Conservation (phyloP, 2,797 vertebrate genomes). For the Alosa sapidissima region DNA sequence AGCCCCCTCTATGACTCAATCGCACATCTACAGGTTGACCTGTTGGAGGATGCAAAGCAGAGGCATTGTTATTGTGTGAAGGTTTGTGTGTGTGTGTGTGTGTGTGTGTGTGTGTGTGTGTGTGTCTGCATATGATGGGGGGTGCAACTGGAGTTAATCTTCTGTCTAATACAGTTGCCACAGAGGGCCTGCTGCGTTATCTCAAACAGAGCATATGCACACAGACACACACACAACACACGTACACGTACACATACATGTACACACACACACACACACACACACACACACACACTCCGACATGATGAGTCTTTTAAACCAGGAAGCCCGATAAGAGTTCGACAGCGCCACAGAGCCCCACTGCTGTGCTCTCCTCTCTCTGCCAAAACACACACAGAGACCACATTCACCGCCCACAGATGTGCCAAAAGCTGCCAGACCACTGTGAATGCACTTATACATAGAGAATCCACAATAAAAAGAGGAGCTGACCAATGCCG, state of each 20-base stretch:
- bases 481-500: not conserved
- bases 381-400: conserved; percentile 35
- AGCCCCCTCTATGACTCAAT: not conserved
- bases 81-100: not conserved
- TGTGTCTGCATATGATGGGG: not conserved
- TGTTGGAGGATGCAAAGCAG: not conserved
- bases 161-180: conserved; percentile 9
- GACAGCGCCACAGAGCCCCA: conserved; percentile 43
- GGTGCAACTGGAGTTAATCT: not conserved
- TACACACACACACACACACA: conserved; percentile 47
- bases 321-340: conserved; percentile 41
- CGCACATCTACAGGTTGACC: not conserved
- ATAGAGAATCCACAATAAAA: not conserved
- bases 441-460: not conserved
- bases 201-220: conserved; percentile 47
- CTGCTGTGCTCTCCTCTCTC: conserved; percentile 27
- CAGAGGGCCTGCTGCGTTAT: conserved; percentile 55
- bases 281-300: conserved; percentile 15
- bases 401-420: conserved; percentile 18
- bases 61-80: not conserved
- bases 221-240: conserved; percentile 47
- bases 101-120: not conserved
- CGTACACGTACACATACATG: not conserved
- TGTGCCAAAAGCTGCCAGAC: not conserved
- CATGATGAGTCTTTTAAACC: conserved; percentile 35